Evolutionary conservation across 1,140 invertebrate genomes (phyloP), one percentile per base, ranked within the genome.

Genomic region (Sminthurides bifidus): DNA sequence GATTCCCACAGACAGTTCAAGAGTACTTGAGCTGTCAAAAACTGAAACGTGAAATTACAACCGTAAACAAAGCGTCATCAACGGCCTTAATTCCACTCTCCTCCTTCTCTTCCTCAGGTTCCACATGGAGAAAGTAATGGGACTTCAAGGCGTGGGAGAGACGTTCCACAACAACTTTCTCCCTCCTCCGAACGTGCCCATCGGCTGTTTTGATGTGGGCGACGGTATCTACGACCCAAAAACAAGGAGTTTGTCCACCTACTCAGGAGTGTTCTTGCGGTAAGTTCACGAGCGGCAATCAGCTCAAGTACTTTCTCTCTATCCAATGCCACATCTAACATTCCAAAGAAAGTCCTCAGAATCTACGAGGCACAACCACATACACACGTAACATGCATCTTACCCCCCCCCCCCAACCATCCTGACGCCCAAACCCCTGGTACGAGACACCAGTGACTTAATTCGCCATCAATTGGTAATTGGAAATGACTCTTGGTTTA

Each of bases 181-280:
- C 41, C 71, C 72, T 26, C 67, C 70, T 0, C 63, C 68, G 55
- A 60, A 66, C 10, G 72, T 75, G 40, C 73, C 73, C 37, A 65
- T 70, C 41, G 72, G 71, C 6, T 69, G 68, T 58, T 75, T 74
- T 65, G 74, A 75, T 55, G 70, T 68, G 62, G 73, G 73, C 14
- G 72, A 75, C 66, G 73, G 73, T 6, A 73, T 73, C 61, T 75
- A 74, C 57, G 68, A 75, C 61, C 72, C 73, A 6, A 63, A 66
- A 31, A 69, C 69, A 6, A 58, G 71, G 61, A 68, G 73, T 26
- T 67, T 75, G 38, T 64, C 67, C 14, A 69, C 69, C 60, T 75
- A 74, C 61, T 69, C 71, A 40, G 64, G 66, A 44, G 70, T 71
- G 49, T 73, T 73, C 52, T 59, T 74, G 8, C 62, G 73, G 63